Conservation (phyloP, 2,888 invertebrate genomes). For the Halictus quadricinctus region DNA sequence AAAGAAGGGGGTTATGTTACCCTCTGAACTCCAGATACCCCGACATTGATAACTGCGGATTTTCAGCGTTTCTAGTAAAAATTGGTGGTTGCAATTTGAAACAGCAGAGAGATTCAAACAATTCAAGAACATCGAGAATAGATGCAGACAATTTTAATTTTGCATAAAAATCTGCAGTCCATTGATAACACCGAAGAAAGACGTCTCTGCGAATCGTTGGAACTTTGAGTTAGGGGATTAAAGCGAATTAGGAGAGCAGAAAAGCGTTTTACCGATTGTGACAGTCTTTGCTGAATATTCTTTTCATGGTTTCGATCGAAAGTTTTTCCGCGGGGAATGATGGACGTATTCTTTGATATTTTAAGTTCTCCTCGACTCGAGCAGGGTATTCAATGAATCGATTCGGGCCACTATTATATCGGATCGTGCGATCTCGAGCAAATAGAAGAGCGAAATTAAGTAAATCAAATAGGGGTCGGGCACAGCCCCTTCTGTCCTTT, state of each 20-base stretch:
- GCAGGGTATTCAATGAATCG: conserved; percentile 51
- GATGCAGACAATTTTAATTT: neutral
- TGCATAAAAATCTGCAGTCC: neutral
- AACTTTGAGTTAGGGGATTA: neutral
- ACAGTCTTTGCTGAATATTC: neutral
- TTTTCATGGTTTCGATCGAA: neutral
- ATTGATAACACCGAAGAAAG: too few relatives aligned
- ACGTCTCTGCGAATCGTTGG: too few relatives aligned
- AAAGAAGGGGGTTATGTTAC: too few relatives aligned
- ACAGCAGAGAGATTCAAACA: too few relatives aligned
- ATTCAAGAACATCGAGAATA: too few relatives aligned
- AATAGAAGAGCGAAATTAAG: conserved; percentile 76
- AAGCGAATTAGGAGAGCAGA: neutral
- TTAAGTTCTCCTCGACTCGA: neutral
- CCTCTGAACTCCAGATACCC: too few relatives aligned
- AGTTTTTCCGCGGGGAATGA: neutral
- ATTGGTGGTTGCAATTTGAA: too few relatives aligned
- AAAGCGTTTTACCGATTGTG: neutral
- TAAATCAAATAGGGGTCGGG: conserved; percentile 72
- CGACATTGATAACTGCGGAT: too few relatives aligned
- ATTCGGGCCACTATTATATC: conserved; percentile 57
- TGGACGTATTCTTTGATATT: conserved; percentile 10
- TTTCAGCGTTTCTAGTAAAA: too few relatives aligned
- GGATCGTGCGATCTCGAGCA: conserved; percentile 65
- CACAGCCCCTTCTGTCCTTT: conserved; percentile 61